Evolutionary conservation across 2,888 invertebrate genomes (phyloP).

Genomic region (Dasysyrphus albostriatus): DNA sequence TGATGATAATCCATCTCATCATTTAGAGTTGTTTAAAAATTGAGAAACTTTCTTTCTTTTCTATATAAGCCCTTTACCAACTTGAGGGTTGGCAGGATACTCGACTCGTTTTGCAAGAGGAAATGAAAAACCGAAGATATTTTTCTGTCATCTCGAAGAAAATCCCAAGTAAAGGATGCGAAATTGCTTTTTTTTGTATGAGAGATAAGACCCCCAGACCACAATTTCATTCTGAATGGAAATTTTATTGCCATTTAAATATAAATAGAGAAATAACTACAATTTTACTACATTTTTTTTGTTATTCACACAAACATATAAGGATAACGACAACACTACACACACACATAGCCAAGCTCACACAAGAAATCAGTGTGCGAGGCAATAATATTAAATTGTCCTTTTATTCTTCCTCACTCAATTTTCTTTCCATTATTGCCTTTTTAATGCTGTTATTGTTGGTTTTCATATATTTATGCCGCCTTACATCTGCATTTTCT

Average conservation of each 20-base stretch:
- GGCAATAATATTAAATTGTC: conserved; percentile 55
- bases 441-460: conserved; percentile 52
- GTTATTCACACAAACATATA: not conserved
- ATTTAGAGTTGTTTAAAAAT: conserved; percentile 48
- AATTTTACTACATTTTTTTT: conserved; percentile 21
- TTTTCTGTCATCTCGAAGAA: conserved; percentile 26
- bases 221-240: conserved; percentile 50
- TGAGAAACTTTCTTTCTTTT: not conserved
- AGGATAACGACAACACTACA: not conserved
- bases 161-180: conserved; percentile 25
- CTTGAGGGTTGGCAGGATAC: not conserved
- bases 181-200: conserved; percentile 17
- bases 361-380: not conserved
- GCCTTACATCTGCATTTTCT: conserved; percentile 30
- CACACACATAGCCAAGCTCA: not conserved
- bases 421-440: conserved; percentile 41
- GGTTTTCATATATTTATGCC: conserved; percentile 14
- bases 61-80: not conserved
- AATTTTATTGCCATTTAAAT: conserved; percentile 62
- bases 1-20: conserved; percentile 45
- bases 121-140: conserved; percentile 31
- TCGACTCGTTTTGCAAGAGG: conserved; percentile 16
- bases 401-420: conserved; percentile 21
- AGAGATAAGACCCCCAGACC: conserved; percentile 18
- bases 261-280: conserved; percentile 54